A percentile compares a stretch with the other conserved stretches of the same genome.
phyloP scores from a whole-genome alignment of 2,888 invertebrate genomes.

The Malacosoma neustria region DNA sequence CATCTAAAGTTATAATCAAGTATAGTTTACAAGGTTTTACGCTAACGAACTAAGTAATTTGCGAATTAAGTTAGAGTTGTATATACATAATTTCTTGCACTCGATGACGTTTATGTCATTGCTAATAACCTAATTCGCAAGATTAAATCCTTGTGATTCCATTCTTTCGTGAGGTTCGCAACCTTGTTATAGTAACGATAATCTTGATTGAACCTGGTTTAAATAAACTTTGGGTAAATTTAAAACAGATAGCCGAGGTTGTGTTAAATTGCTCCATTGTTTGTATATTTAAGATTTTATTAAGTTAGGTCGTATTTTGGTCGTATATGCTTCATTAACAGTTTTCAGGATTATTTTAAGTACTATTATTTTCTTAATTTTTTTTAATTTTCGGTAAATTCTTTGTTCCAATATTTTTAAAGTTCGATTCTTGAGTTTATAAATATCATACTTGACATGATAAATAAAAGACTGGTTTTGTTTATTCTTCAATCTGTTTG shows the following conservation, averaged over 20 bases:
- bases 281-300: neutral
- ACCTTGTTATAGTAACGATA: neutral
- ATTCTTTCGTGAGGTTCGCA: neutral
- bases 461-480: too few relatives aligned
- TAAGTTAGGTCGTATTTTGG: too few relatives aligned
- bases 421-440: too few relatives aligned
- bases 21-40: neutral
- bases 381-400: too few relatives aligned
- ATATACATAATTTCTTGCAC: neutral
- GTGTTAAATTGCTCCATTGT: neutral
- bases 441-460: too few relatives aligned
- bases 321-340: too few relatives aligned
- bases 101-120: neutral
- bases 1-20: too few relatives aligned
- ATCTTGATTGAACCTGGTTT: neutral
- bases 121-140: neutral
- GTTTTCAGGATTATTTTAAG: too few relatives aligned
- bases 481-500: too few relatives aligned
- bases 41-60: neutral
- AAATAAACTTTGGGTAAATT: neutral
- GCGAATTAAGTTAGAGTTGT: neutral
- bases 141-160: neutral
- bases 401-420: too few relatives aligned
- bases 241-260: neutral
- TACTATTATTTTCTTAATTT: too few relatives aligned